These are phyloP conservation scores for Pipistrellus nathusii DNA, from an alignment of 2,797 vertebrate species.

Conservation along the genomic window DNA sequence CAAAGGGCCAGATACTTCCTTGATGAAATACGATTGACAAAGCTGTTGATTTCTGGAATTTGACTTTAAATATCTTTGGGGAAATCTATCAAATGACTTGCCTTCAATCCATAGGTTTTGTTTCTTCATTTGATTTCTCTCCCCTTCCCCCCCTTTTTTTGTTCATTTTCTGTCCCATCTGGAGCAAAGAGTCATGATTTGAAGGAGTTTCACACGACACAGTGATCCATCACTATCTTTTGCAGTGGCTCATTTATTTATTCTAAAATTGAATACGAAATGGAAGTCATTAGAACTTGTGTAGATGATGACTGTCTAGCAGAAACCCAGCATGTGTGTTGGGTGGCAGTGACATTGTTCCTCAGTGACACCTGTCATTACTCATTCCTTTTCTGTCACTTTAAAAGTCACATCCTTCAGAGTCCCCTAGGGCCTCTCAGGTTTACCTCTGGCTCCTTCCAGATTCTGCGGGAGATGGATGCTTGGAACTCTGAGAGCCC, in stretches of 20 bases:
- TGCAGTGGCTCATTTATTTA: neutral
- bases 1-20: neutral
- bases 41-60: neutral
- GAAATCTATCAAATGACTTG: neutral
- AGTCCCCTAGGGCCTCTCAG: neutral
- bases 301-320: neutral
- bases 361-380: neutral
- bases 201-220: neutral
- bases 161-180: neutral
- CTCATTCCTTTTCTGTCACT: neutral
- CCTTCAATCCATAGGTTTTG: neutral
- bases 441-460: conserved; percentile 31
- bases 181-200: neutral
- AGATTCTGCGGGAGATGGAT: neutral
- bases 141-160: neutral
- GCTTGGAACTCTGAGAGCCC: neutral
- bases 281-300: neutral
- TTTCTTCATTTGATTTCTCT: neutral
- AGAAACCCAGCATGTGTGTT: fast-evolving
- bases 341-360: neutral
- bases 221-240: neutral
- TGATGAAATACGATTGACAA: neutral
- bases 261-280: neutral
- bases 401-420: neutral
- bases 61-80: neutral